Evolutionary conservation across 37 sponge, comb jelly and placozoan genomes (phyloP).

Genomic region (Hexactinellida sp.): DNA sequence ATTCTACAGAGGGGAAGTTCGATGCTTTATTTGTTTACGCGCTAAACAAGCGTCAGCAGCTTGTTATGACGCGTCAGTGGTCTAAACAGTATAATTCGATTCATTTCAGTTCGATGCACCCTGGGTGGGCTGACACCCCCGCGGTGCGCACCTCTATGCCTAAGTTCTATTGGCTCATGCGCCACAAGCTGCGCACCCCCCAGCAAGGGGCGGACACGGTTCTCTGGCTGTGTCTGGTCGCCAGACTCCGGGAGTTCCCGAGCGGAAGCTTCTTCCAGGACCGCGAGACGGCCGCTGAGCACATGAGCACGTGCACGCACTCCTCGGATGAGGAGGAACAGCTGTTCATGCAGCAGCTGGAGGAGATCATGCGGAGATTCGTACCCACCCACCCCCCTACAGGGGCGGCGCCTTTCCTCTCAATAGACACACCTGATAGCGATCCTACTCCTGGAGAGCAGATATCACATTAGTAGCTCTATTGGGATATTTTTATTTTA

Average conservation of each 20-base stretch:
- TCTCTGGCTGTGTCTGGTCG: constrained; percentile 68
- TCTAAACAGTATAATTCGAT: constrained; percentile 40
- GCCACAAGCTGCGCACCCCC: constrained; percentile 43
- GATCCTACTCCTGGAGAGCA: not conserved
- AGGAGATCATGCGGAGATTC: constrained; percentile 21
- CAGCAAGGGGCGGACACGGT: constrained; percentile 87
- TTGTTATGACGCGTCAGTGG: constrained; percentile 68
- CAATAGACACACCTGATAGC: not conserved
- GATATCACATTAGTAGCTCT: too few relatives aligned
- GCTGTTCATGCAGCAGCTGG: constrained; percentile 47
- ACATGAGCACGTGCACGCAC: constrained; percentile 53
- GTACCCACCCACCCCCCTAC: not conserved
- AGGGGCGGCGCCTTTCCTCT: not conserved
- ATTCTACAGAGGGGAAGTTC: constrained; percentile 41
- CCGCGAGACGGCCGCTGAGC: constrained; percentile 44
- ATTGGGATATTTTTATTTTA: too few relatives aligned
- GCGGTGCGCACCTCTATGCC: constrained; percentile 64
- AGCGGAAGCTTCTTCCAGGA: constrained; percentile 72
- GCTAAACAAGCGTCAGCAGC: constrained; percentile 88
- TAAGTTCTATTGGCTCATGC: constrained; percentile 43
- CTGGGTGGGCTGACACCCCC: constrained; percentile 59
- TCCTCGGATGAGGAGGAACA: constrained; percentile 48
- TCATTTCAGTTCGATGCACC: constrained; percentile 86
- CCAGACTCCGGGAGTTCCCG: constrained; percentile 14
- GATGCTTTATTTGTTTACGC: constrained; percentile 69